These are phyloP conservation scores for Crotalus tigris DNA, from an alignment of 2,113 vertebrate genomes.

Conservation along the genomic window DNA sequence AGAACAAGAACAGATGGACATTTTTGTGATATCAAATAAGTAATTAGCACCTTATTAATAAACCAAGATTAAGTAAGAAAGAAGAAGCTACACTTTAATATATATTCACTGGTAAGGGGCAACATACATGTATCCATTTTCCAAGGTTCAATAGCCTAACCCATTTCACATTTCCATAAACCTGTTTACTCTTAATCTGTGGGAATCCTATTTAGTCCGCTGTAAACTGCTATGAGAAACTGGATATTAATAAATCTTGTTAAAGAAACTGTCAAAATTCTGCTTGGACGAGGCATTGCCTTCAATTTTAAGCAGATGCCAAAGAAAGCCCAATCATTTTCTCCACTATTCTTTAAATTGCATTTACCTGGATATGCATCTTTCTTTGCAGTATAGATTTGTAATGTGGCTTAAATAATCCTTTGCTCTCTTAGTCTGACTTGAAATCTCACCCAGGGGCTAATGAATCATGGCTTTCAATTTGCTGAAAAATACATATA, in stretches of 20 bases:
- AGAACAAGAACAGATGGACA: neutral
- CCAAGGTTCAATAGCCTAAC: neutral
- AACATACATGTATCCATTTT: neutral
- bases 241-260: neutral
- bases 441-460: neutral
- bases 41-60: neutral
- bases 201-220: neutral
- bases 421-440: neutral
- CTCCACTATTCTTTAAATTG: neutral
- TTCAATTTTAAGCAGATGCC: neutral
- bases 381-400: neutral
- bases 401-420: neutral
- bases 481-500: neutral
- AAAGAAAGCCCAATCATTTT: neutral
- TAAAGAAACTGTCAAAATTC: neutral
- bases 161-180: neutral
- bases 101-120: neutral
- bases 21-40: neutral
- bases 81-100: neutral
- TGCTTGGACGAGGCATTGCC: neutral
- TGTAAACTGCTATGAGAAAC: neutral
- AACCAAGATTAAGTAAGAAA: neutral
- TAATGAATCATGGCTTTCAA: neutral
- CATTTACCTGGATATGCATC: neutral
- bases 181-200: neutral